These are phyloP conservation scores for Chymomyza amoena DNA, from an alignment of 2,888 invertebrate species.

Conservation along the genomic window DNA sequence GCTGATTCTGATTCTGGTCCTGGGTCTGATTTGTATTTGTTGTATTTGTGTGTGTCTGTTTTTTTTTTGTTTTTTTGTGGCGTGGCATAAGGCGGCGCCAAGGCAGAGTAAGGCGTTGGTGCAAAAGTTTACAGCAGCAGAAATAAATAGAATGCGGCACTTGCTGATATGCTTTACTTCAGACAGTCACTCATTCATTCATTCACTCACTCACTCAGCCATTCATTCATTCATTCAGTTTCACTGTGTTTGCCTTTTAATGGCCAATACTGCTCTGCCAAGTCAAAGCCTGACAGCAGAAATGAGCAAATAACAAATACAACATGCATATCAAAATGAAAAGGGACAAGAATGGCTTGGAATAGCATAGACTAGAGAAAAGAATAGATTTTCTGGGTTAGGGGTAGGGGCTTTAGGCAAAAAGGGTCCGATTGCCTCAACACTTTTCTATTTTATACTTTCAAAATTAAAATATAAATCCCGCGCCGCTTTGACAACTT, in stretches of 20 bases:
- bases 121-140: not conserved
- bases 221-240: not conserved
- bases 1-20: not conserved
- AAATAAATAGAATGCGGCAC: not conserved
- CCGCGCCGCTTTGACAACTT: constrained; percentile 68
- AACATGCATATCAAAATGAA: not conserved
- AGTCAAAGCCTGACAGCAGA: not conserved
- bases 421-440: constrained; percentile 35
- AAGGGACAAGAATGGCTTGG: not conserved
- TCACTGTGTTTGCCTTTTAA: not conserved
- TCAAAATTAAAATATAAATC: constrained; percentile 64
- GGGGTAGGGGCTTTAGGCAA: not conserved
- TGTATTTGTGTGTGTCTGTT: no score
- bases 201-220: not conserved
- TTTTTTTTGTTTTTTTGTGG: not conserved
- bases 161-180: not conserved
- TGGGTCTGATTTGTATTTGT: not conserved
- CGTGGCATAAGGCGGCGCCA: not conserved
- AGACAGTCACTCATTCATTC: not conserved
- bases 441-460: constrained; percentile 63
- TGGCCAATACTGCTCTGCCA: not conserved
- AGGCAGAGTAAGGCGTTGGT: not conserved
- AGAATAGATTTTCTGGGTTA: not conserved
- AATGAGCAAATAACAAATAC: not conserved
- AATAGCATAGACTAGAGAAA: not conserved